These are phyloP conservation scores for Salvator merianae DNA, from an alignment of 2,113 vertebrate species.

Conservation along the genomic window DNA sequence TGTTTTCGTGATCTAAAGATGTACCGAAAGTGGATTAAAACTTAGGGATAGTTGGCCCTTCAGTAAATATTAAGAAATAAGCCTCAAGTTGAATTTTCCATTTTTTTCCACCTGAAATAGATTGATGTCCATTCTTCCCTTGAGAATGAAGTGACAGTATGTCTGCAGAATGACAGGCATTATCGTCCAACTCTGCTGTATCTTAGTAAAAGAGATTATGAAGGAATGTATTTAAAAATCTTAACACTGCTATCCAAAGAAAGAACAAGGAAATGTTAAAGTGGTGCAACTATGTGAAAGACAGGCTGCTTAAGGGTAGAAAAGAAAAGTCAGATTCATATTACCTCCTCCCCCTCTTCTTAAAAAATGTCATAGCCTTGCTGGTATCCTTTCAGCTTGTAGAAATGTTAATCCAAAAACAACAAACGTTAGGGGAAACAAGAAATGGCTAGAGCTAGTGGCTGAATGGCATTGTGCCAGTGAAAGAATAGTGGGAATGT, in stretches of 20 bases:
- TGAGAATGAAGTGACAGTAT: background rate
- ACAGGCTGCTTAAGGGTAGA: slow-evolving; percentile 39
- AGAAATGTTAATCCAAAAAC: slow-evolving; percentile 61
- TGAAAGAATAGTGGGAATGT: slow-evolving; percentile 40
- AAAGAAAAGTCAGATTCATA: slow-evolving; percentile 29
- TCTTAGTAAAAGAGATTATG: slow-evolving; percentile 11
- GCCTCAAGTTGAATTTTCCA: background rate
- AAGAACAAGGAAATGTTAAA: slow-evolving; percentile 60
- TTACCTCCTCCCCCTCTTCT: background rate
- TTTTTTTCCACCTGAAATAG: background rate
- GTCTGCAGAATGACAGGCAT: slow-evolving; percentile 5
- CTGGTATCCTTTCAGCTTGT: slow-evolving; percentile 39
- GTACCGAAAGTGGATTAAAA: no score
- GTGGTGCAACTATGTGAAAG: slow-evolving; percentile 55
- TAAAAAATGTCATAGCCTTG: no score
- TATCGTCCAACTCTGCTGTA: slow-evolving; percentile 15
- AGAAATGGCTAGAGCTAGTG: slow-evolving; percentile 35
- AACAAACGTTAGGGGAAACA: slow-evolving; percentile 31
- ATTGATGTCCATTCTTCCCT: background rate
- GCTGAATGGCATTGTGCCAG: slow-evolving; percentile 36
- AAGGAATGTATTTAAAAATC: slow-evolving; percentile 36
- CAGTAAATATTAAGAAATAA: background rate
- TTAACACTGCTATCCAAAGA: slow-evolving; percentile 36
- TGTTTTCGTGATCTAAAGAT: no score
- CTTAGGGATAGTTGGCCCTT: background rate